Evolutionary conservation across 1,140 invertebrate species (phyloP), one percentile per base, ranked within the genome.

Genomic region (Marisa cornuarietis): DNA sequence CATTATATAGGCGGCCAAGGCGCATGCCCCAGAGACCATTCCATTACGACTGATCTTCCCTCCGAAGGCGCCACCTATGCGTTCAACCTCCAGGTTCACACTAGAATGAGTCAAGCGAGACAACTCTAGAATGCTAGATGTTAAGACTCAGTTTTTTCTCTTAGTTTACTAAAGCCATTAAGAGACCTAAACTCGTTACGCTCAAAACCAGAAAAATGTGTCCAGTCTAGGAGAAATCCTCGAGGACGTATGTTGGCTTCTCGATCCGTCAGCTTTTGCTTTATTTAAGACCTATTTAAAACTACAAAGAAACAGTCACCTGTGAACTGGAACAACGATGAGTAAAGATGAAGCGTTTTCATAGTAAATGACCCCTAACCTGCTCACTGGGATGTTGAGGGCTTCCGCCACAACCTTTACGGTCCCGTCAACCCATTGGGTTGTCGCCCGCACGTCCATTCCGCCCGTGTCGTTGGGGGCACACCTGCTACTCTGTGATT

Each of bases 321-420:
- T 42, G 0, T 2, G 0, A 42, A 42, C 3, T 42, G 31, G 6
- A 42, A 6, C 31, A 42, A 42, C 31, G 31, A n/a, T n/a, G n/a
- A 42, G 31, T 42, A 42, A 42, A 42, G 0, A 42, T 42, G n/a
- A n/a, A 42, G 31, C 31, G 31, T 42, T 42, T 42, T 2, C 2
- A 42, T 4, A 42, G 6, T 42, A 42, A 42, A 42, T 42, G 31
- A 3, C 51, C 26, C 1, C 14, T 77, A 73, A 85, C 84, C 81
- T 82, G 80, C 77, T 85, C 26, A 79, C 80, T 9, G 80, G 78
- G 24, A 85, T 74, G 20, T 82, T 85, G 4, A 96, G 90, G 49
- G 92, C 90, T n/a, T 91, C 87, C 0, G 94, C 91, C 22, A 95
- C 91, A 0, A 92, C 89, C 24, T 89, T 85, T 88, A 95, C 94